Evolutionary conservation across 35 echinoderm and acorn worm species (phyloP), one percentile per base, ranked within the genome.

Genomic region (Patiria miniata): DNA sequence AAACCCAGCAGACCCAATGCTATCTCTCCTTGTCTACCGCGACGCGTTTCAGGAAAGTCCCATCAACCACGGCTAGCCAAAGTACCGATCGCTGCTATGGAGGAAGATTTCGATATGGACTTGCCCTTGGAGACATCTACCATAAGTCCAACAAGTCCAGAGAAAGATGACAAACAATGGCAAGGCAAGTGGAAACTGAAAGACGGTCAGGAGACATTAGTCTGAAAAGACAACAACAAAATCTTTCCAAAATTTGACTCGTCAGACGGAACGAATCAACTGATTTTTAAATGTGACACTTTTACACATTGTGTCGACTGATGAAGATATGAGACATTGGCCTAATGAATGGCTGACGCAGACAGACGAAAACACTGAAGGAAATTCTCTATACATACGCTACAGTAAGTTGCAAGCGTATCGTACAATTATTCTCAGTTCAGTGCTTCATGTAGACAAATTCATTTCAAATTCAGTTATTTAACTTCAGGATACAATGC

Each of bases 41-140:
- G 65, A 23, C 65, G 65, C 2, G 65, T 10, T 0, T 5, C 65
- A 36, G 19, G 19, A 7, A 73, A 73, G 26, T 36, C 65, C 34
- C 65, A 18, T 12, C 65, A 73, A 30, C 65, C 34, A 16, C 57
- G 82, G 57, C n/a, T 84, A 17, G 57, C 34, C 39, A 53, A 58
- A 36, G 82, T 84, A 58, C 82, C 82, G 37, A 84, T 84, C 36
- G 82, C 82, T 59, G 82, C 82, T 30, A 84, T 84, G 82, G 82
- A 84, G 54, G 82, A 84, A 73, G 65, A 73, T 34, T 73, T 73
- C 29, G 65, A 73, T 73, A 73, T 73, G 65, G 65, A 73, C 37
- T 84, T 84, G 36, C 51, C 53, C 36, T 51, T 84, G 14, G 82
- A 84, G 30, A 59, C 51, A 37, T 51, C 82, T 26, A 58, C 28